Conservation (phyloP, 1,140 invertebrate genomes). For the Lerema accius region DNA sequence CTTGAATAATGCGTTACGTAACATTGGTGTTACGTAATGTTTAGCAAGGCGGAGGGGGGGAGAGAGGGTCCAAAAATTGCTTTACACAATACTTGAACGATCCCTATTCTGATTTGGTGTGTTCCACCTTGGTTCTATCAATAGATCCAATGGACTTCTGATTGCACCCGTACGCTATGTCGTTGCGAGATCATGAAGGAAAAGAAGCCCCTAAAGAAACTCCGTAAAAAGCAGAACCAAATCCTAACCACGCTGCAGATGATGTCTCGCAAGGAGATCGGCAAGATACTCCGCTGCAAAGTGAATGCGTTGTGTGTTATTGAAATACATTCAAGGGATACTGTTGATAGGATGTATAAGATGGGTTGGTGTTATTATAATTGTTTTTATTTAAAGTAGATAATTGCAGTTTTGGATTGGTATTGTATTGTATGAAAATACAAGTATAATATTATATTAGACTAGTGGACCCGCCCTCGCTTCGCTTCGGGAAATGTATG, state of each 20-base stretch:
- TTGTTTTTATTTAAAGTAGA: too few species aligned
- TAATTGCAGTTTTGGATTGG: too few species aligned
- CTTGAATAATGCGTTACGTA: too few species aligned
- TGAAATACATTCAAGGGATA: conserved; percentile 94
- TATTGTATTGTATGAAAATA: too few species aligned
- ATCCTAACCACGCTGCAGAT: conserved; percentile 90
- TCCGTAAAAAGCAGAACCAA: conserved; percentile 89
- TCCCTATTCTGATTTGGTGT: too few species aligned
- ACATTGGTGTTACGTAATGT: too few species aligned
- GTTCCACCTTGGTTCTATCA: background rate
- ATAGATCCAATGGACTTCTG: conserved; percentile 91
- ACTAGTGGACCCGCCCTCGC: too few species aligned
- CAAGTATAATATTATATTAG: too few species aligned
- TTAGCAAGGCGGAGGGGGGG: too few species aligned
- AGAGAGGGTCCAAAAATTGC: too few species aligned
- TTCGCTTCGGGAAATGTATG: too few species aligned
- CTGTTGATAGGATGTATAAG: conserved; percentile 92
- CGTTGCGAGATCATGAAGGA: conserved; percentile 87
- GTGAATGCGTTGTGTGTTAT: conserved; percentile 92
- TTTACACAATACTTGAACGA: too few species aligned
- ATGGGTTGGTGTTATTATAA: conserved; percentile 67
- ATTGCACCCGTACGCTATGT: conserved; percentile 87
- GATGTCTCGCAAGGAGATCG: conserved; percentile 88
- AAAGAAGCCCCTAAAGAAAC: conserved; percentile 90
- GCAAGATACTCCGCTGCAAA: conserved; percentile 91